Percentiles rank a stretch among this genome's conserved stretches.
phyloP scores from a whole-genome alignment of 2,888 invertebrate species.

The Phymatocera aterrima region DNA sequence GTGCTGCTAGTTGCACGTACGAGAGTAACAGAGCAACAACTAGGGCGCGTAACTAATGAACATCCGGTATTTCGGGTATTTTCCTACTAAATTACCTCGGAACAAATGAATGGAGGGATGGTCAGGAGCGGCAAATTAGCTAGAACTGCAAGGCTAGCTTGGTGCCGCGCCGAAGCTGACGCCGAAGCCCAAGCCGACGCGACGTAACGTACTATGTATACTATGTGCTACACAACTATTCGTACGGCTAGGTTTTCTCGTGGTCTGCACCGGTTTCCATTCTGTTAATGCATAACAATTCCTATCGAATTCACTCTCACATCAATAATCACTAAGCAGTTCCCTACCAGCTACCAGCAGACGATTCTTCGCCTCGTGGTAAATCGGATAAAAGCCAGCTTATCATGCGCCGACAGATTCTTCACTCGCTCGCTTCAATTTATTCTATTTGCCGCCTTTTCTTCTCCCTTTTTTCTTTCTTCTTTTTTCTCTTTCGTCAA shows the following conservation, averaged over 20 bases:
- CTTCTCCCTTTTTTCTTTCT: no score
- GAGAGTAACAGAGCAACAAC: constrained; percentile 5
- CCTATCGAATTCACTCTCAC: constrained; percentile 11
- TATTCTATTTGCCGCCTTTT: no score
- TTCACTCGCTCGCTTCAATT: no score
- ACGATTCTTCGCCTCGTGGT: neutral
- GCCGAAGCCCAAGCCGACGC: no score
- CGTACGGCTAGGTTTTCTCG: neutral
- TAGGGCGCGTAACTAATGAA: constrained; percentile 65
- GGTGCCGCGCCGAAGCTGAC: no score
- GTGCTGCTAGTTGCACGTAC: constrained; percentile 1
- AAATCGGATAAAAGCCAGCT: neutral
- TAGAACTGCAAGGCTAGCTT: no score
- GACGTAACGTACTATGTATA: constrained; percentile 15
- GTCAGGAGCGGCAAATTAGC: constrained; percentile 45
- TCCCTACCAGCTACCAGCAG: no score
- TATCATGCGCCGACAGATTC: no score
- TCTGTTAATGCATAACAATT: no score
- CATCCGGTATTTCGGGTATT: constrained; percentile 66
- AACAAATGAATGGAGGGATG: constrained; percentile 43
- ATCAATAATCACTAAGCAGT: neutral
- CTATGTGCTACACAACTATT: neutral
- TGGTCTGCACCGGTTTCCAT: no score
- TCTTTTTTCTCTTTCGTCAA: neutral
- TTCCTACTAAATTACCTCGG: constrained; percentile 46